Evolutionary conservation across 2,888 invertebrate species (phyloP).

Genomic region (Corbicula japonica): DNA sequence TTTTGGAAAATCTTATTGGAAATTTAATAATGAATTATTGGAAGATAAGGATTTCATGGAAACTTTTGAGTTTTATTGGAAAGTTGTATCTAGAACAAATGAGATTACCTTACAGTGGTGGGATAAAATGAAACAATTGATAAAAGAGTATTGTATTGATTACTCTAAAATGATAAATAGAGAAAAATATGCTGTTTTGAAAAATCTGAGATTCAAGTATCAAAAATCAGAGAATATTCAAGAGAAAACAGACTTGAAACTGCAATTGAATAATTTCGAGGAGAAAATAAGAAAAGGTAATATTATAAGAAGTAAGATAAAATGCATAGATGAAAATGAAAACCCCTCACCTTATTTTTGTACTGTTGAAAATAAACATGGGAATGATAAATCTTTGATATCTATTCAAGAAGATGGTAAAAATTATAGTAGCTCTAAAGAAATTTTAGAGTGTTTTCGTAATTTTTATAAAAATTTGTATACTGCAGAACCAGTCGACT

Average conservation of each 20-base stretch:
- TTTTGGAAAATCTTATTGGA: constrained; percentile 21
- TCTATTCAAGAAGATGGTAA: constrained; percentile 6
- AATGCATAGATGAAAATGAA: constrained; percentile 29
- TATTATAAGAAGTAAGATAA: constrained; percentile 29
- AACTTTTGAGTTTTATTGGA: constrained; percentile 40
- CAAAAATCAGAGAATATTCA: background rate
- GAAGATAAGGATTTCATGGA: constrained; percentile 4
- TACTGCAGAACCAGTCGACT: constrained; percentile 23
- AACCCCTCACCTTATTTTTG: constrained; percentile 25
- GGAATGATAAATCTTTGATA: constrained; percentile 10
- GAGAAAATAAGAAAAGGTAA: constrained; percentile 10
- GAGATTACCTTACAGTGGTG: constrained; percentile 24
- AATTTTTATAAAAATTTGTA: constrained; percentile 32
- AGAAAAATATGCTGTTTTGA: constrained; percentile 13
- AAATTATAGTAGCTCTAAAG: background rate
- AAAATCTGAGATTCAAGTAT: constrained; percentile 12
- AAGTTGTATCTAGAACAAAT: constrained; percentile 27
- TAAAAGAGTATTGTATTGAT: constrained; percentile 36
- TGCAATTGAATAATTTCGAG: constrained; percentile 16
- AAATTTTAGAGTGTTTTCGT: constrained; percentile 34
- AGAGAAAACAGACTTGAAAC: constrained; percentile 15
- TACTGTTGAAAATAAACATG: constrained; percentile 8
- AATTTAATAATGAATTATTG: constrained; percentile 21
- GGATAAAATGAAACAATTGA: constrained; percentile 28
- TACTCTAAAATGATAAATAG: constrained; percentile 14